A percentile compares a stretch with the other conserved stretches of the same genome.
These are phyloP conservation scores for Mechanitis mazaeus DNA, from an alignment of 2,888 invertebrate species.

Conservation along the genomic window DNA sequence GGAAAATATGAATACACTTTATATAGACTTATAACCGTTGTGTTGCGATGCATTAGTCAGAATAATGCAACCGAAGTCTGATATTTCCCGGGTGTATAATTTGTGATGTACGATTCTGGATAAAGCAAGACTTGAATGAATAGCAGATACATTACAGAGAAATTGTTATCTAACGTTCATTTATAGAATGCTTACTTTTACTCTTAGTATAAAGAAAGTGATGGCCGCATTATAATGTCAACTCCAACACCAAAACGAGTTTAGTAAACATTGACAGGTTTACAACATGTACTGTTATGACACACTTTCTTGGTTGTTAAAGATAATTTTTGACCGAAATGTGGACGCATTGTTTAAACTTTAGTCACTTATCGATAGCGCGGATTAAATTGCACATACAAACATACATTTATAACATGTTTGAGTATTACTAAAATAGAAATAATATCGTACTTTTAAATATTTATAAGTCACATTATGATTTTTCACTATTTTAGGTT, in stretches of 20 bases:
- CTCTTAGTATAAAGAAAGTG: constrained; percentile 6
- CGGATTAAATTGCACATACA: neutral
- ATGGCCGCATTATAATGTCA: constrained; percentile 8
- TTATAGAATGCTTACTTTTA: neutral
- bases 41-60: constrained; percentile 20
- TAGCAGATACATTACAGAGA: too few species aligned
- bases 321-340: constrained; percentile 23
- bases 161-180: neutral
- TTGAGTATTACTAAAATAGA: constrained; percentile 21
- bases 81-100: constrained; percentile 21
- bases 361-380: neutral
- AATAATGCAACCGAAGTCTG: constrained; percentile 17
- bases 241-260: neutral
- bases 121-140: too few species aligned
- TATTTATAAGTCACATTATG: too few species aligned
- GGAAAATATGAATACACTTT: constrained; percentile 24
- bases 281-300: constrained; percentile 61
- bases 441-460: constrained; percentile 12
- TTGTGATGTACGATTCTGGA: too few species aligned
- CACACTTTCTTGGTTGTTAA: constrained; percentile 48
- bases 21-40: constrained; percentile 18
- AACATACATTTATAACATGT: constrained; percentile 23
- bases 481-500: too few species aligned
- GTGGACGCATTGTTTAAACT: constrained; percentile 14
- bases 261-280: constrained; percentile 43